Evolutionary conservation across 2,113 vertebrate genomes (phyloP).

Genomic region (Halcyon senegalensis): DNA sequence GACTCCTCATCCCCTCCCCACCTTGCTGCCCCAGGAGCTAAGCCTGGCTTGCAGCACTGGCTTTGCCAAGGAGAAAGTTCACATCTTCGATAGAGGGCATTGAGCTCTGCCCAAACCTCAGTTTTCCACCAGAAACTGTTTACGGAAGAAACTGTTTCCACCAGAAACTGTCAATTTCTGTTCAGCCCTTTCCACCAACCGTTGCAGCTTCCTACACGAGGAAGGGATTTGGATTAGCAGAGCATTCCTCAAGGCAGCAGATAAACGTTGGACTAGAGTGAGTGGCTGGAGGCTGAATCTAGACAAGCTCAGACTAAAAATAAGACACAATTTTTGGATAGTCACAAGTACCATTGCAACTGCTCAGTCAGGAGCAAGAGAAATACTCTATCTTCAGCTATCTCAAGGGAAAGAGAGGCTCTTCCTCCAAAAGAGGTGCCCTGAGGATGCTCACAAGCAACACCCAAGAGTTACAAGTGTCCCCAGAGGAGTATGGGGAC

Average conservation of each 20-base stretch:
- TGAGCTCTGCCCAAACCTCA: not conserved
- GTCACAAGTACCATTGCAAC: not conserved
- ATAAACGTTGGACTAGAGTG: not conserved
- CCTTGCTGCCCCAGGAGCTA: not conserved
- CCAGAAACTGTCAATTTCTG: not conserved
- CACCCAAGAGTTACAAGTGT: not conserved
- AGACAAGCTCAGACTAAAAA: not conserved
- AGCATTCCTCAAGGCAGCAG: not conserved
- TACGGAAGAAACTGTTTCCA: not conserved
- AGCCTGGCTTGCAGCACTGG: not conserved
- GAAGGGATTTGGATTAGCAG: not conserved
- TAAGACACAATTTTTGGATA: not conserved
- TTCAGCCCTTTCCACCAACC: not conserved
- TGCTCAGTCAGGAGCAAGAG: not conserved
- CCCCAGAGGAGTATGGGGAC: not conserved
- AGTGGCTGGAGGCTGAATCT: not conserved
- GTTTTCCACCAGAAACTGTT: not conserved
- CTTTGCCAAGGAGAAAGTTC: not conserved
- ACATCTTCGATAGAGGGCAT: not conserved
- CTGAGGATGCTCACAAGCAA: not conserved
- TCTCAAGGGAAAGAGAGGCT: not conserved
- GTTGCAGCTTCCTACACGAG: not conserved
- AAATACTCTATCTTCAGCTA: not conserved
- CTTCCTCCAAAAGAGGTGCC: not conserved
- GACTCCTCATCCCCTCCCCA: fast-evolving